Evolutionary conservation across 2,113 vertebrate species (phyloP).

Genomic region (Thamnaconus septentrionalis): DNA sequence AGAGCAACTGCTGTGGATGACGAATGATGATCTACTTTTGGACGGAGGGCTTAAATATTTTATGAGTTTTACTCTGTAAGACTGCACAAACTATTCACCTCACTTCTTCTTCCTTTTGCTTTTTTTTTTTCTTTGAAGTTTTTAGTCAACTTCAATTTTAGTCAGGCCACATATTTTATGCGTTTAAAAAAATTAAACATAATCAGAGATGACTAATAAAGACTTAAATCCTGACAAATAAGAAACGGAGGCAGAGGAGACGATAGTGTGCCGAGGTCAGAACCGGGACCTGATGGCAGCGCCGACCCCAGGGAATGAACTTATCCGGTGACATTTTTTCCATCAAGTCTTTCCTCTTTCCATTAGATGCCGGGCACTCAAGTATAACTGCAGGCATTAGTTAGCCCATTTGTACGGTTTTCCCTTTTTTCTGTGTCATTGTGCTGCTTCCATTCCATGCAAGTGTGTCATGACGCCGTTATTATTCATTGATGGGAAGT

Average conservation of each 20-base stretch:
- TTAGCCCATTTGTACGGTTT: conserved; percentile 24
- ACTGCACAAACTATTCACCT: neutral
- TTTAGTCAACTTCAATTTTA: neutral
- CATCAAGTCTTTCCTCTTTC: conserved; percentile 5
- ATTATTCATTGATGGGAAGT: conserved; percentile 53
- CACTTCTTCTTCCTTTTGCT: neutral
- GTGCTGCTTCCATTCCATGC: conserved; percentile 20
- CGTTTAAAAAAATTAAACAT: neutral
- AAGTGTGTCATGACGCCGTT: conserved; percentile 33
- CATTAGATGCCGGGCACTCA: conserved; percentile 14
- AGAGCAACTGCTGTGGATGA: neutral
- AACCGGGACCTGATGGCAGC: conserved; percentile 1
- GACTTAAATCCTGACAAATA: neutral
- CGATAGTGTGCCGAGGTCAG: neutral
- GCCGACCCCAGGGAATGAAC: conserved; percentile 1
- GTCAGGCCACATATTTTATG: neutral
- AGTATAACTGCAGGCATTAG: conserved; percentile 25
- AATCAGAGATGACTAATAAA: neutral
- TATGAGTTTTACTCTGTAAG: neutral
- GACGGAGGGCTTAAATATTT: neutral
- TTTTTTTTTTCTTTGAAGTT: neutral
- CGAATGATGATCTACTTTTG: neutral
- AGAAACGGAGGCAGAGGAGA: conserved; percentile 1
- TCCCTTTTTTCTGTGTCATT: conserved; percentile 19
- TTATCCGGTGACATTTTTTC: conserved; percentile 17